Evolutionary conservation across 2,888 invertebrate species (phyloP).

Genomic region (Acrobasis consociella): DNA sequence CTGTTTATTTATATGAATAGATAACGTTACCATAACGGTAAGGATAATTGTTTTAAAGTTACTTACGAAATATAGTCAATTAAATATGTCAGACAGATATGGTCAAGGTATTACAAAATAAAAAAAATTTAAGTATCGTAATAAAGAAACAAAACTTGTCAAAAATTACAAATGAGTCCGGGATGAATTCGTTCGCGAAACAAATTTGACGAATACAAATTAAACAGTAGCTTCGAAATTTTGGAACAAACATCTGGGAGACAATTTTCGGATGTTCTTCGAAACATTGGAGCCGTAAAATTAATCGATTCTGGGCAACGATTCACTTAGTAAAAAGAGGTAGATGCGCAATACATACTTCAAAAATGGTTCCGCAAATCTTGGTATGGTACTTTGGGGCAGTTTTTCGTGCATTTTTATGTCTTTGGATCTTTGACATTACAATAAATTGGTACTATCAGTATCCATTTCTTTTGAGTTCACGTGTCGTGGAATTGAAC

Average conservation of each 20-base stretch:
- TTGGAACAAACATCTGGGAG: conserved; percentile 35
- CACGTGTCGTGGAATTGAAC: too few species aligned
- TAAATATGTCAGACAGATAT: neutral
- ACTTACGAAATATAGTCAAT: too few species aligned
- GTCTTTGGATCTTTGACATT: too few species aligned
- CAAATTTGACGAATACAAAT: conserved; percentile 30
- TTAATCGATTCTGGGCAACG: conserved; percentile 53
- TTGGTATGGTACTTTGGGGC: neutral
- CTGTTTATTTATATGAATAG: too few species aligned
- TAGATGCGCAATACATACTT: neutral
- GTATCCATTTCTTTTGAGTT: too few species aligned
- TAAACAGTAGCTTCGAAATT: conserved; percentile 31
- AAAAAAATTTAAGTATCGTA: neutral
- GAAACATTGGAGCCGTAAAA: conserved; percentile 45
- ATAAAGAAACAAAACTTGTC: conserved; percentile 11
- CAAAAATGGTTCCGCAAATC: neutral
- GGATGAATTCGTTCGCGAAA: conserved; percentile 20
- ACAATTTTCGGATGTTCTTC: conserved; percentile 37
- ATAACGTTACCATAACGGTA: too few species aligned
- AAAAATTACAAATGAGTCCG: conserved; percentile 16
- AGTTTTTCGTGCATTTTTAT: too few species aligned
- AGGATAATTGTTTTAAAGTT: too few species aligned
- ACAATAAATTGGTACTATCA: too few species aligned
- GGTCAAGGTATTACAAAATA: neutral
- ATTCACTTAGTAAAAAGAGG: neutral